phyloP scores from a whole-genome alignment of 1,140 invertebrate species.

The Drosophila virilis region DNA sequence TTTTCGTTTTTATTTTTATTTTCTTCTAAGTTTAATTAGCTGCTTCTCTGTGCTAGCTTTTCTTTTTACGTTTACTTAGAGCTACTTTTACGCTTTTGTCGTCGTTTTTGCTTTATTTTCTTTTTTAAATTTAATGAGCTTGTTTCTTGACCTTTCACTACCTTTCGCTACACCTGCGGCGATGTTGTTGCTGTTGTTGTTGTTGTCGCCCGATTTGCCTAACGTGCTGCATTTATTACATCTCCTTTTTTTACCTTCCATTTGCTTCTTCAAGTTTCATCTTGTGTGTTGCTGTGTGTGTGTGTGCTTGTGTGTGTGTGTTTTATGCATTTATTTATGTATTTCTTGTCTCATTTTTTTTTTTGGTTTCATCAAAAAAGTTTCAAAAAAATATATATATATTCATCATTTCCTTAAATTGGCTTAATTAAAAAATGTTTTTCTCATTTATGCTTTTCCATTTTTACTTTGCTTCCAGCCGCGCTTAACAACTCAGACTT shows the following conservation, averaged over 20 bases:
- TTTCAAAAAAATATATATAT: conserved; percentile 83
- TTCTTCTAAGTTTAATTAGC: conserved; percentile 62
- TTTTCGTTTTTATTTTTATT: conserved; percentile 28
- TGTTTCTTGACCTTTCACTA: conserved; percentile 53
- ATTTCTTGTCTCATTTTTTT: conserved; percentile 33
- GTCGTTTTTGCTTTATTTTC: conserved; percentile 28
- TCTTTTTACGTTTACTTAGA: conserved; percentile 44
- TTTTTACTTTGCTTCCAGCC: conserved; percentile 26
- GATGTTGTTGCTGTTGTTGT: conserved; percentile 12
- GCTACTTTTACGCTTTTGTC: conserved; percentile 18
- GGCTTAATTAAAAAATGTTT: conserved; percentile 77
- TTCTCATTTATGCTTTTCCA: conserved; percentile 24
- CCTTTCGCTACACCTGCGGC: conserved; percentile 18
- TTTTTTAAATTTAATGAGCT: conserved; percentile 75
- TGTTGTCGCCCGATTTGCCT: conserved; percentile 4
- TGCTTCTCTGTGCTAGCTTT: conserved; percentile 40
- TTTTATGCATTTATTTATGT: conserved; percentile 47
- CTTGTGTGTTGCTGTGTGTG: conserved; percentile 1
- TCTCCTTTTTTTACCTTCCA: conserved; percentile 13
- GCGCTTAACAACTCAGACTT: conserved; percentile 50
- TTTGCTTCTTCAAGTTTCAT: not conserved
- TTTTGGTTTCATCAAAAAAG: conserved; percentile 75
- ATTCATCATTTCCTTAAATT: conserved; percentile 76
- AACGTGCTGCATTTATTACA: conserved; percentile 15
- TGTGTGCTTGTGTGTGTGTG: not conserved